Evolutionary conservation across 2,797 vertebrate genomes (phyloP), one percentile per base, ranked within the genome.

Genomic region (Chloroceryle inda): DNA sequence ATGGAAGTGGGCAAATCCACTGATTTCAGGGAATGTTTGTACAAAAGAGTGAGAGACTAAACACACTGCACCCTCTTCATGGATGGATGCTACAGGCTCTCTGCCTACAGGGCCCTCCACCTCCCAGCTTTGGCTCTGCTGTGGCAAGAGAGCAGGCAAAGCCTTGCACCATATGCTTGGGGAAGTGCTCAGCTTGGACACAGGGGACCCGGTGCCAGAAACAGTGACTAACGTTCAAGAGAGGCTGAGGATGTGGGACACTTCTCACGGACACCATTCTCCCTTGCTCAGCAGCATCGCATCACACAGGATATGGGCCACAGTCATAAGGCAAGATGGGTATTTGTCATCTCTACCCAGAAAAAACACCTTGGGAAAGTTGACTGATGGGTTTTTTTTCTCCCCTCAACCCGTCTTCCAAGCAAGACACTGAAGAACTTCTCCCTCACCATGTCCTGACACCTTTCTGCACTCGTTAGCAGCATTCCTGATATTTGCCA

Each of bases 281-380:
- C n/a, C 59, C 85, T 92, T 76, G 55, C 63, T 91, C 89, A 94
- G 89, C 71, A 96, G 85, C 71, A 91, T 58, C 56, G 87, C 56
- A 74, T 88, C 20, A 2, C 83, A 86, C 92, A 95, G 90, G 89
- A 96, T 96, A 95, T 79, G 64, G 80, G 56, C 49, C 49, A 86
- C 62, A 96, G 88, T 92, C 93, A 96, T 85, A 95, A 89, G 16
- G 78, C 50, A 49, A 96, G 71, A 71, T 71, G 80, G 23, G 10
- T 92, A 91, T 93, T 92, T 85, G 77, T 95, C 95, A 95, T 89
- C 85, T 85, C 63, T 84, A 92, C 85, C 26, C 56, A 53, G 85
- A 92, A 96, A 86, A 59, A 90, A 67, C 55, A 64, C 9, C 50
- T 55, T 52, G 37, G 6, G 83, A 45, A 90, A 96, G 80, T 10